Base-by-base conservation (phyloP, 1,140 invertebrate genomes). In the Nebria ingens region DNA sequence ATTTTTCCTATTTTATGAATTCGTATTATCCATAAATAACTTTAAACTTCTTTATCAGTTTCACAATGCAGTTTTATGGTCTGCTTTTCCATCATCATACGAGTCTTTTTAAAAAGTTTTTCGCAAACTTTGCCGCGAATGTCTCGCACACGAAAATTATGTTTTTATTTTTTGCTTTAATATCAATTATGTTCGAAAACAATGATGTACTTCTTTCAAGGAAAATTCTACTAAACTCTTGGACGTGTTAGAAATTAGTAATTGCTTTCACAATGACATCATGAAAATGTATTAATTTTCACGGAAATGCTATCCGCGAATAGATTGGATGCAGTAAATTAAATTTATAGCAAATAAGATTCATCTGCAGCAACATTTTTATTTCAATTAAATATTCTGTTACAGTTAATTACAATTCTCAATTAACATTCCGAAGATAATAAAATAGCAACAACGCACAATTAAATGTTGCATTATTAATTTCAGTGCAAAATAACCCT, bases 1-100 rank as follows among this genome's bases (percentile, higher is more conserved):
- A 45, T 45, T 45, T n/a, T 4, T 45, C 6, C 9, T 11, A 45
- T 45, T 45, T 45, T 45, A 45, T 45, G 17, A 45, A 45, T 45
- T 45, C 15, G 17, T 45, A 17, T 45, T 45, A 45, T 45, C 6
- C 17, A 17, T 45, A 29, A 29, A 29, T 29, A 29, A 17, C 40
- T 45, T 17, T 9, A 9, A 45, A 45, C 40, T 45, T 45, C 17
- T 45, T 12, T 45, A 45, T 45, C 17, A 12, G 40, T 4, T 17
- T 45, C 40, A 45, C 17, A 45, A 12, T 45, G 40, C 17, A 45
- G 40, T 45, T 45, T 45, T 12, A 45, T 45, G 40, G 9, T 29
- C 25, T 6, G 6, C 9, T 6, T 34, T 17, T 45, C 15, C 40
- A 45, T 45, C 40, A 45, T 45, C 40, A 45, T 45, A 4, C 9